Conservation (phyloP, 2,797 vertebrate species). For the Tangara arthus region DNA sequence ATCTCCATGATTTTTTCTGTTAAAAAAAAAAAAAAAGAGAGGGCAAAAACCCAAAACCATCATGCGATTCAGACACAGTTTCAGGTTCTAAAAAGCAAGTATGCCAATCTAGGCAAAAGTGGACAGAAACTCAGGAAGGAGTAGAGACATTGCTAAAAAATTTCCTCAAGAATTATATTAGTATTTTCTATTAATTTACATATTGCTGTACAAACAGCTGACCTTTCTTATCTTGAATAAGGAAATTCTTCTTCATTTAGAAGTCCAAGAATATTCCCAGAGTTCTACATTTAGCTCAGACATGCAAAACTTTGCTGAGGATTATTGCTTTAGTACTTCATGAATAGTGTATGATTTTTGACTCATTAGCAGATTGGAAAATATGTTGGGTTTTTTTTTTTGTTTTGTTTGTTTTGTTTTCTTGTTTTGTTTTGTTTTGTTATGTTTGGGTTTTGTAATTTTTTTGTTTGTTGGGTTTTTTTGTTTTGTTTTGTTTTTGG, state of each 20-base stretch:
- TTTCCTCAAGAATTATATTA: neutral
- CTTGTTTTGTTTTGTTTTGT: neutral
- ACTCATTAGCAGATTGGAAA: neutral
- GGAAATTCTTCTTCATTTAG: neutral
- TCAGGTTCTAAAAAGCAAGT: neutral
- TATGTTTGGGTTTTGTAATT: neutral
- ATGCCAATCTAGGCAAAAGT: neutral
- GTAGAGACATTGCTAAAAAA: neutral
- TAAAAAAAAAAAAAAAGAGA: neutral
- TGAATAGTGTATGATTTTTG: neutral
- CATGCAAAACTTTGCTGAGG: neutral
- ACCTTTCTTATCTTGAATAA: neutral
- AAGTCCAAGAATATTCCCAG: neutral
- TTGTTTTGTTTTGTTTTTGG: neutral
- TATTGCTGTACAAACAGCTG: neutral
- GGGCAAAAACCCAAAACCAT: rapidly evolving
- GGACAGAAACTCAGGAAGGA: neutral
- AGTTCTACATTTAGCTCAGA: neutral
- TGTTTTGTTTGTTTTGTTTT: neutral
- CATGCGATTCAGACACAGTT: neutral
- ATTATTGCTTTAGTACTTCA: neutral
- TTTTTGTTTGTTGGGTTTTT: neutral
- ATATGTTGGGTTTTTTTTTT: neutral
- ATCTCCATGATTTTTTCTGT: neutral
- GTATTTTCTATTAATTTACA: neutral